Evolutionary conservation across 53 echinoderm and acorn worm species (phyloP).

Genomic region (Temnopleurus reevesii): DNA sequence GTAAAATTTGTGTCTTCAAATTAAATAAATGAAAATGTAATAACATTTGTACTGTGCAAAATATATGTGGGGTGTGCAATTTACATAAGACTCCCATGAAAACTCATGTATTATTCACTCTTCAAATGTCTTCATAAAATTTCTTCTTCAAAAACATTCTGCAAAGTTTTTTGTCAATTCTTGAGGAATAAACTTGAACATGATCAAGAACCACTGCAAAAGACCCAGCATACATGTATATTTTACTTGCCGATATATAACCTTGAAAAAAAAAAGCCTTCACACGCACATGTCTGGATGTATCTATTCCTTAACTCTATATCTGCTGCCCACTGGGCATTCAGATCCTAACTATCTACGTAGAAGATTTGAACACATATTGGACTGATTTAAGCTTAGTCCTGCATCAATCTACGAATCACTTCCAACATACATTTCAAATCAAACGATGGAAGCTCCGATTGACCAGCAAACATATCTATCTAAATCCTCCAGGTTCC

Average conservation of each 20-base stretch:
- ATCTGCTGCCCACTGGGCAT: not conserved
- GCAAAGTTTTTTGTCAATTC: no score
- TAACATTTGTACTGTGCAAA: no score
- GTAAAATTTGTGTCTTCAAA: no score
- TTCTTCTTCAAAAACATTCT: no score
- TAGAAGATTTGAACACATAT: not conserved
- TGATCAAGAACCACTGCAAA: no score
- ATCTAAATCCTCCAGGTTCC: not conserved
- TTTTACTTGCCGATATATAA: not conserved
- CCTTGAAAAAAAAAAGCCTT: slow-evolving; percentile 2
- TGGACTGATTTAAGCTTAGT: not conserved
- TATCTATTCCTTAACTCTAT: not conserved
- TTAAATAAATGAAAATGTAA: no score
- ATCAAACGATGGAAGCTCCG: slow-evolving; percentile 17
- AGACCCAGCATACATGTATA: no score
- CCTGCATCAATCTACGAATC: slow-evolving; percentile 18
- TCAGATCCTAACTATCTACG: not conserved
- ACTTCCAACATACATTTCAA: slow-evolving; percentile 40
- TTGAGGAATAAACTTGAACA: no score
- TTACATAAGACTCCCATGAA: no score
- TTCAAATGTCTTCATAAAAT: no score
- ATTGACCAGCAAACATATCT: slow-evolving; percentile 8
- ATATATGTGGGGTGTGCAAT: no score
- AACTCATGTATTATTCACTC: no score
- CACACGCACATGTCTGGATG: not conserved